Evolutionary conservation across 1,140 invertebrate genomes (phyloP).

Genomic region (Lycorma delicatula): DNA sequence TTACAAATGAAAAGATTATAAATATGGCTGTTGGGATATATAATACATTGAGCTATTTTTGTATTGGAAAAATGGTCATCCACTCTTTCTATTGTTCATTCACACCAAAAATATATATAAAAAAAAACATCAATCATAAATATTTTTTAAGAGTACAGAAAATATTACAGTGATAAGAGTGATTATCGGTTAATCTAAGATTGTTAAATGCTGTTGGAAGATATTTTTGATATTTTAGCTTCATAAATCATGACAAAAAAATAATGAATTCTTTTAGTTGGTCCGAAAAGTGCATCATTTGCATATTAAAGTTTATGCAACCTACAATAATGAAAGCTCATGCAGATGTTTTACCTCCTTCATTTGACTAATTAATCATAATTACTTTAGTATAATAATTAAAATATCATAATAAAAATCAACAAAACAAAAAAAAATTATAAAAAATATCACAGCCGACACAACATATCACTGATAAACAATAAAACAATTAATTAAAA

Average conservation of each 20-base stretch:
- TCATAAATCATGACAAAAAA: not conserved
- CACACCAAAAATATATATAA: conserved; percentile 6
- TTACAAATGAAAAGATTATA: conserved; percentile 13
- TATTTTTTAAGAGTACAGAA: conserved; percentile 11
- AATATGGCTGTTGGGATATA: conserved; percentile 8
- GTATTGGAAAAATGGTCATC: conserved; percentile 5
- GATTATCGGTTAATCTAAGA: not conserved
- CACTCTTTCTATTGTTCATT: conserved; percentile 7
- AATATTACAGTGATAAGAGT: conserved; percentile 16
- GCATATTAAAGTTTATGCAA: no score
- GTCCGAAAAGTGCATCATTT: no score
- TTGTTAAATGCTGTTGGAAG: not conserved
- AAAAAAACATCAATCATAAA: not conserved
- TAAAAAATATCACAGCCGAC: conserved; percentile 13
- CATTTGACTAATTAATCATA: not conserved
- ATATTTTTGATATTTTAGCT: not conserved
- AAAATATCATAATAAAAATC: not conserved
- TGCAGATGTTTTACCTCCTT: not conserved
- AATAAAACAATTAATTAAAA: conserved; percentile 3
- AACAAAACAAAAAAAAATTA: conserved; percentile 5
- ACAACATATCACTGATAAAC: conserved; percentile 2
- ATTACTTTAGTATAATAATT: not conserved
- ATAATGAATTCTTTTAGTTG: no score
- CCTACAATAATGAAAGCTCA: no score
- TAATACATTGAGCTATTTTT: conserved; percentile 18